Base-by-base conservation (phyloP, 2,797 vertebrate species). In the Steatocranus sp. region DNA sequence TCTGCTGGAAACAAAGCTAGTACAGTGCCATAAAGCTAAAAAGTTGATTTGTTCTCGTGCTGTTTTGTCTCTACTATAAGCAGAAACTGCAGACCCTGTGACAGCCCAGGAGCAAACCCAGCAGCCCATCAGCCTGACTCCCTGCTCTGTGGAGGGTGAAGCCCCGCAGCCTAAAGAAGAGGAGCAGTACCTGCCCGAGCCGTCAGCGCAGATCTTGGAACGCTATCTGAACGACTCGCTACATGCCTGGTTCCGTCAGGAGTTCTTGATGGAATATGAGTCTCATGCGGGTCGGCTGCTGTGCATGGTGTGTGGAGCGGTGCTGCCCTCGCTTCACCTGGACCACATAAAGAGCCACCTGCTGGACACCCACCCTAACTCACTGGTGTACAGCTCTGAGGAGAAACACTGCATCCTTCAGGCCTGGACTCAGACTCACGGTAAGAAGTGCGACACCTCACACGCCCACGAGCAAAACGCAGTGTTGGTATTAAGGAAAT, bases 211-310 rank as follows among this genome's bases (percentile, higher is more conserved):
- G 75, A 96, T 95, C n/a, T 83, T 98, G 91, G 97, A 98, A 50
- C 96, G 96, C 84, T 97, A 97, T 89, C 95, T 98, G 90, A 98
- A 98, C 23, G 97, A 98, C 88, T 98, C 97, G 7, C 93, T 98
- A 91, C 97, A 98, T 53, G 97, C 96, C 87, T 98, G 97, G 97
- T 97, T 98, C 90, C 96, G 97, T 49, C 97, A 97, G 61, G 98
- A 98, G 95, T 98, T 98, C 93, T 96, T 98, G 88, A 98, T 98
- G 97, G 97, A 98, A 91, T 98, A 98, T n/a, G 97, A 98, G 88
- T 96, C 96, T 0, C 96, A 95, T 87, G 97, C 95, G 0, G 96
- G 97, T 77, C 95, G 96, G 51, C 96, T 98, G 87, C 94, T 97
- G 58, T 98, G 98, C 92, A 98, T 98, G 97, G 97, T 98, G 86